phyloP scores from a whole-genome alignment of 2,113 vertebrate genomes.

The Gila orcuttii region DNA sequence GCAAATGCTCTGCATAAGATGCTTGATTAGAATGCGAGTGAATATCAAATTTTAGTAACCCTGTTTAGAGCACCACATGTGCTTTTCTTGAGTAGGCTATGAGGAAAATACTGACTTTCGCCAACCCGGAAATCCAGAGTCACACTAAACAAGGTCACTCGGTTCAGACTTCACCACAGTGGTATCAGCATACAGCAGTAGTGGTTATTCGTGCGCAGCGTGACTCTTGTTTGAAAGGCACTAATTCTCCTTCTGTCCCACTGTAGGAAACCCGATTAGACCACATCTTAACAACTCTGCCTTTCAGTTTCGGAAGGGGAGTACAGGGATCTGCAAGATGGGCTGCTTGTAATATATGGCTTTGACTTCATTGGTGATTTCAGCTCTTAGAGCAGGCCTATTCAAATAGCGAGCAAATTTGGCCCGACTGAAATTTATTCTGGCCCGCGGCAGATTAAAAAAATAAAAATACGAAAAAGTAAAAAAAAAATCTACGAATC shows the following conservation, averaged over 20 bases:
- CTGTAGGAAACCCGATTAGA: conserved; percentile 18
- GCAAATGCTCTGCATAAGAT: background rate
- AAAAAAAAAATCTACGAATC: too few relatives aligned
- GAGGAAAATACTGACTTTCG: background rate
- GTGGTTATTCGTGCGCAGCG: background rate
- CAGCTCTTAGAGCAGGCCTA: conserved; percentile 43
- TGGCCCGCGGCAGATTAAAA: too few relatives aligned
- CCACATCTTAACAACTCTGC: conserved; percentile 7
- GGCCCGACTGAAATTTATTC: too few relatives aligned
- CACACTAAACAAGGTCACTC: conserved; percentile 9
- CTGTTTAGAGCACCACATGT: background rate
- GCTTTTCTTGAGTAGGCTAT: background rate
- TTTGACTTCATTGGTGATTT: conserved; percentile 53
- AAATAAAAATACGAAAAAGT: too few relatives aligned
- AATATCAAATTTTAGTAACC: background rate
- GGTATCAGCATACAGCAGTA: conserved; percentile 1
- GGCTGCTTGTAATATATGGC: background rate
- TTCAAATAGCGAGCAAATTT: too few relatives aligned
- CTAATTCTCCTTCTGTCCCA: conserved; percentile 23
- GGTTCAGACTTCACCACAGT: background rate
- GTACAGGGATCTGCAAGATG: background rate
- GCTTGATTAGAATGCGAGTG: conserved; percentile 33
- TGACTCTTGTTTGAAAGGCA: conserved; percentile 4
- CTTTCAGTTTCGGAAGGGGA: background rate
- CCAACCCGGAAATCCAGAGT: background rate